Base-by-base conservation (phyloP, 2,797 vertebrate genomes). In the Sebastolobus altivelis region DNA sequence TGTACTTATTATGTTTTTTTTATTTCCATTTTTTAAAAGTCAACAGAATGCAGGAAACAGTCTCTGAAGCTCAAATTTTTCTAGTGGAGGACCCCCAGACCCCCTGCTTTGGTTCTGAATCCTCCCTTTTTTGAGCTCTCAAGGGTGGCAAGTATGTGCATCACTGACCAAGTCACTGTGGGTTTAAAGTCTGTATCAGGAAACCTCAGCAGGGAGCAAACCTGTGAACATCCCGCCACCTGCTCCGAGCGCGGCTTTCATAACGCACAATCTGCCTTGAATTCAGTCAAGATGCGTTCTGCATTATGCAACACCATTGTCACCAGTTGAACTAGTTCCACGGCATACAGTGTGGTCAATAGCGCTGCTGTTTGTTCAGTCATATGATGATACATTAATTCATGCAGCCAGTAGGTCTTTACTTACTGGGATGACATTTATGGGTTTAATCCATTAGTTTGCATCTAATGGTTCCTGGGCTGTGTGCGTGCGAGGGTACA, bases 131-230 rank as follows among this genome's bases (percentile, higher is more conserved):
- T 46, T 3, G 43, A 46, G 14, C 14, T 46, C 16, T 18, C 3
- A 46, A 46, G 43, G 43, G 18, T 46, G 16, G 6, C 43, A 16
- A 46, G 43, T 46, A 46, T 13, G 16, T 14, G 16, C n/a, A 55
- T 12, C 75, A 11, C 43, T 40, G 43, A 63, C n/a, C 8, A 11
- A 29, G 43, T 61, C 43, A 56, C 1, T 29, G 35, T 11, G 70
- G 52, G 43, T 60, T 54, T 33, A 43, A 58, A 69, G 76, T 75
- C 38, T 52, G 61, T n/a, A 75, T 38, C 54, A 54, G 62, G 43
- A 66, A 63, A 37, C 49, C 80, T 73, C 79, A 71, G 67, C 49
- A 7, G 55, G 49, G 55, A 70, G 60, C 22, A 5, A 74, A 78
- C 77, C 65, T 62, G 65, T 8, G 31, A 68, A 55, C 25, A 56